These are phyloP conservation scores for Cryptotermes secundus DNA, from an alignment of 1,140 invertebrate species.

Conservation along the genomic window DNA sequence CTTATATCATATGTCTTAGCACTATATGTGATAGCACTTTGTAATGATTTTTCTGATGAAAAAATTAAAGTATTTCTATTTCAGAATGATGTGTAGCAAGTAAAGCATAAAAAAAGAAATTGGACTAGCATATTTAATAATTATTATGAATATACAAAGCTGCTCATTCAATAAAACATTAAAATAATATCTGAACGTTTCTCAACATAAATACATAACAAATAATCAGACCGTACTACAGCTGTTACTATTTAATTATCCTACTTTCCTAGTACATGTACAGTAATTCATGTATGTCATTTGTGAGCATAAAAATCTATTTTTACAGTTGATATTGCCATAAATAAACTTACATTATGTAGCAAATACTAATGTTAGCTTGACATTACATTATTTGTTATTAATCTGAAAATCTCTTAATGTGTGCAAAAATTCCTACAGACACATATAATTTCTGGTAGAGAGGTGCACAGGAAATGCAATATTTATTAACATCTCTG, in stretches of 20 bases:
- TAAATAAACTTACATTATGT: neutral
- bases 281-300: neutral
- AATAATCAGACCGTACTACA: neutral
- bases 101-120: neutral
- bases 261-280: neutral
- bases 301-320: neutral
- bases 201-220: neutral
- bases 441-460: neutral
- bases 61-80: neutral
- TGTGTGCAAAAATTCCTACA: neutral
- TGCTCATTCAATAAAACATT: neutral
- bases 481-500: neutral
- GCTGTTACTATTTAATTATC: neutral
- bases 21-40: neutral
- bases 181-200: neutral
- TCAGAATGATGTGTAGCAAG: neutral
- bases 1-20: neutral
- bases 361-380: neutral
- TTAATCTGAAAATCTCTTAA: neutral
- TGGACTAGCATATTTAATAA: neutral
- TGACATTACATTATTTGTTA: neutral
- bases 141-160: conserved; percentile 13
- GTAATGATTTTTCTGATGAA: neutral
- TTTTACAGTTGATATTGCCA: neutral
- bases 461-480: neutral